Evolutionary conservation across 2,888 invertebrate genomes (phyloP).

Genomic region (Ypsolopha scabrella): DNA sequence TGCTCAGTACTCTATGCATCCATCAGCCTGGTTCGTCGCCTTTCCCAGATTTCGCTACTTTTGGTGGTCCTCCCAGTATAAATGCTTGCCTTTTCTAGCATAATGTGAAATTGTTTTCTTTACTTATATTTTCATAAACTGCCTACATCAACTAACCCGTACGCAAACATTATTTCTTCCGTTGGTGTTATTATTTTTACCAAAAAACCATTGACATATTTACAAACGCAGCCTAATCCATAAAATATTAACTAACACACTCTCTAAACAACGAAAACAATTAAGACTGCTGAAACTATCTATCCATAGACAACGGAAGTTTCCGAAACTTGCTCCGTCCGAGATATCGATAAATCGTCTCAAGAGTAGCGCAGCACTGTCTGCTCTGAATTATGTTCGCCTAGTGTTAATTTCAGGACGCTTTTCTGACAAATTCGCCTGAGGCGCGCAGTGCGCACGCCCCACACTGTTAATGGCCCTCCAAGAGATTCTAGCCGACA

Average conservation of each 20-base stretch:
- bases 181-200: too few relatives aligned
- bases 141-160: too few relatives aligned
- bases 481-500: conserved; percentile 14
- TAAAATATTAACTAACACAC: not conserved
- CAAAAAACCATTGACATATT: too few relatives aligned
- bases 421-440: conserved; percentile 48
- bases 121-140: too few relatives aligned
- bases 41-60: too few relatives aligned
- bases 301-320: conserved; percentile 10
- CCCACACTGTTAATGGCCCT: conserved; percentile 21
- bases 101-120: too few relatives aligned
- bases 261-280: not conserved
- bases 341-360: conserved; percentile 32
- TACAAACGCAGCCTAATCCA: too few relatives aligned
- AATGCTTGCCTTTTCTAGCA: too few relatives aligned
- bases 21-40: too few relatives aligned
- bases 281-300: not conserved
- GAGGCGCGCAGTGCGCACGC: conserved; percentile 20
- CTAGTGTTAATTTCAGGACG: conserved; percentile 55
- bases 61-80: too few relatives aligned
- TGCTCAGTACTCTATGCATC: too few relatives aligned
- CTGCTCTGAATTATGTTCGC: conserved; percentile 42
- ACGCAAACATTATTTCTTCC: too few relatives aligned
- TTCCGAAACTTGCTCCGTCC: conserved; percentile 13
- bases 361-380: conserved; percentile 24